These are phyloP conservation scores for Ernsta delagoae DNA, from an alignment of 2,888 invertebrate species.

Conservation along the genomic window DNA sequence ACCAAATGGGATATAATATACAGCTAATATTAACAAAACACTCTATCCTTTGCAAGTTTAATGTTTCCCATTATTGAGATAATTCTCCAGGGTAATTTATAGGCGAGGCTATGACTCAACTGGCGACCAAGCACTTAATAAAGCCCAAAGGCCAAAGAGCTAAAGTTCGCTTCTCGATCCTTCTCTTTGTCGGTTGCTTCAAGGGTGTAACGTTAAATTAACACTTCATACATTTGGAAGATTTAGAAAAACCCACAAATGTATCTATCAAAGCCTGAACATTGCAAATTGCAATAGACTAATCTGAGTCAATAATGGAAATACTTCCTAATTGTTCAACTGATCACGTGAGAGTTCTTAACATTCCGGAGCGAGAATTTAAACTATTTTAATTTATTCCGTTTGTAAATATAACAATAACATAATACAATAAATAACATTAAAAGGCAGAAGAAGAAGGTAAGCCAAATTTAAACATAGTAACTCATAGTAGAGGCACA, in stretches of 20 bases:
- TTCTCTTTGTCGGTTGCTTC: conserved; percentile 9
- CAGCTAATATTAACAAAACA: background rate
- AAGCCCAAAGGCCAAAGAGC: conserved; percentile 5
- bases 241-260: background rate
- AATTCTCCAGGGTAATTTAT: conserved; percentile 19
- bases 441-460: too few species aligned
- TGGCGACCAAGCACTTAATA: conserved; percentile 14
- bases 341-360: too few species aligned
- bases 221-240: background rate
- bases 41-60: background rate
- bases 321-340: too few species aligned
- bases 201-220: conserved; percentile 9
- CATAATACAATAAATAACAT: too few species aligned
- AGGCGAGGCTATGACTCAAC: conserved; percentile 13
- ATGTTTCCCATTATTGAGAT: conserved; percentile 12
- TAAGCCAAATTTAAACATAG: too few species aligned
- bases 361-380: too few species aligned
- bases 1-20: background rate
- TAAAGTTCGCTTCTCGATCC: background rate
- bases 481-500: too few species aligned
- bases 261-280: background rate
- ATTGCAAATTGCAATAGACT: too few species aligned
- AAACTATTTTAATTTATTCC: too few species aligned
- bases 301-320: too few species aligned
- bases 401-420: too few species aligned